Evolutionary conservation across 2,797 vertebrate species (phyloP).

Genomic region (Psittacula echo): DNA sequence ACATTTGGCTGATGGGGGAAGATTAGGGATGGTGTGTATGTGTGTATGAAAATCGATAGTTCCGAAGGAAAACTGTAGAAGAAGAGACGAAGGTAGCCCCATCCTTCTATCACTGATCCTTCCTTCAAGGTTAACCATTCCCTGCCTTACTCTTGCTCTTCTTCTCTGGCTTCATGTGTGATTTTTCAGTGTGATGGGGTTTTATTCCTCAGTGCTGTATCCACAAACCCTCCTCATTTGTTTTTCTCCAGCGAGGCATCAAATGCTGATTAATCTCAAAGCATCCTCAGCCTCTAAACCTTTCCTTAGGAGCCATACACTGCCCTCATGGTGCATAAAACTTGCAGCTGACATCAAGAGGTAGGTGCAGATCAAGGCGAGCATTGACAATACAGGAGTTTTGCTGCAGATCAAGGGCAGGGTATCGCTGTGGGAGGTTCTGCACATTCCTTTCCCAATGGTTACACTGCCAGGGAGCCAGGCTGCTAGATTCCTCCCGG

Average conservation of each 20-base stretch:
- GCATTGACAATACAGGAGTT: constrained; percentile 4
- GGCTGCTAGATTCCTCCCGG: neutral
- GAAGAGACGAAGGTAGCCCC: neutral
- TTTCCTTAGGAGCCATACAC: neutral
- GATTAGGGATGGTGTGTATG: neutral
- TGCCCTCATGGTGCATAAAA: neutral
- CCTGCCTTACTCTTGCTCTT: neutral
- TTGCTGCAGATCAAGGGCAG: constrained; percentile 10
- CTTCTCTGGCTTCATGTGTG: neutral
- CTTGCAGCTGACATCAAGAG: neutral
- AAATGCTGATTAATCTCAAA: constrained; percentile 18
- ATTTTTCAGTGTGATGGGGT: neutral
- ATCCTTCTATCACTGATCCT: neutral
- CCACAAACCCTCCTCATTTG: neutral
- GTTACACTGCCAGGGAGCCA: neutral
- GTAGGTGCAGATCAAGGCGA: neutral
- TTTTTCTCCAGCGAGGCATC: constrained; percentile 16
- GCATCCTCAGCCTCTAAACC: neutral
- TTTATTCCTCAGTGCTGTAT: neutral
- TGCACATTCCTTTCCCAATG: neutral
- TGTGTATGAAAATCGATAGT: neutral
- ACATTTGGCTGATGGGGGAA: neutral
- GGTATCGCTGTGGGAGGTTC: neutral
- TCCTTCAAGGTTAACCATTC: neutral
- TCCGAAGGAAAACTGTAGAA: neutral